phyloP scores from a whole-genome alignment of 2,113 vertebrate genomes.

The Canis aureus region DNA sequence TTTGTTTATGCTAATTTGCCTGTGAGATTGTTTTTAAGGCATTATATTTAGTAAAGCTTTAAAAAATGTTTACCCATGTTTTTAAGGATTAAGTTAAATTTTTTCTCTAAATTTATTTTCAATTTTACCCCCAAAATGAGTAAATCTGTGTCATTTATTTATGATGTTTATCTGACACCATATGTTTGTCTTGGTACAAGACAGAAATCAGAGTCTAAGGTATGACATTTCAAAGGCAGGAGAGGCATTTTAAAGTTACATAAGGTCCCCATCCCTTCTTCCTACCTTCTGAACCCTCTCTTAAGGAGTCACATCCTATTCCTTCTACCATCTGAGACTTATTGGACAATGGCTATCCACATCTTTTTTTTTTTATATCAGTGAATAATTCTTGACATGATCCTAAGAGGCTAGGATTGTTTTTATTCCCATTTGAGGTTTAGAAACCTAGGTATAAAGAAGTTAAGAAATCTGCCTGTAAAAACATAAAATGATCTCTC shows the following conservation, averaged over 20 bases:
- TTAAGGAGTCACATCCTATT: not conserved
- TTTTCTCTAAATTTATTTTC: not conserved
- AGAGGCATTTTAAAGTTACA: not conserved
- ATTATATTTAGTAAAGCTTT: not conserved
- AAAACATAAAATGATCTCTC: not conserved
- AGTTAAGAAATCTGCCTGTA: not conserved
- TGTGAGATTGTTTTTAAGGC: not conserved
- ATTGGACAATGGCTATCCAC: not conserved
- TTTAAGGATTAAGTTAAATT: constrained; percentile 19
- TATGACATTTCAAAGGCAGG: not conserved
- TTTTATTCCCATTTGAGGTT: not conserved
- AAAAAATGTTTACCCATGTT: not conserved
- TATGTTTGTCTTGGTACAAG: not conserved
- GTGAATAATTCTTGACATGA: not conserved
- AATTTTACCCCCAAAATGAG: not conserved
- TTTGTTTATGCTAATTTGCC: not conserved
- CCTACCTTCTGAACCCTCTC: not conserved
- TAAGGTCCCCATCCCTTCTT: not conserved
- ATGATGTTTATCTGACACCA: not conserved
- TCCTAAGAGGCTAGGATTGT: not conserved
- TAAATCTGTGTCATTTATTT: not conserved
- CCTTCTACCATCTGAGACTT: no score
- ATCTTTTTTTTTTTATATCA: not conserved
- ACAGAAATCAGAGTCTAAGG: not conserved
- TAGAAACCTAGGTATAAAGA: not conserved